Conservation (phyloP, 2,888 invertebrate species). For the Trachelus tabidus region DNA sequence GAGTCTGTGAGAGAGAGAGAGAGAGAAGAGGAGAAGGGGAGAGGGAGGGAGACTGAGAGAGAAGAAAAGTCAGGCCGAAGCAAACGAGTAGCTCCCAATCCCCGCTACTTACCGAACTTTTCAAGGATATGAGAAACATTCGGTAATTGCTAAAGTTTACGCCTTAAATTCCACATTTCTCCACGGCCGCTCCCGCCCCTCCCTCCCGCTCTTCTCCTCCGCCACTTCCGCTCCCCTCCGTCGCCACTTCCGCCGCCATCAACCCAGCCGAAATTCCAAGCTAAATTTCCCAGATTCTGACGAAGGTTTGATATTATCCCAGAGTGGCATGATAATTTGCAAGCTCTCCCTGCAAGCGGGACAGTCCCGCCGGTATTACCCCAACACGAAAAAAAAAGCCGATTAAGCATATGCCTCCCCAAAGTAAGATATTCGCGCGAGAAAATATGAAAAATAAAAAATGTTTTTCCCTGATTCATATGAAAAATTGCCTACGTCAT, state of each 20-base stretch:
- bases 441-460: background rate
- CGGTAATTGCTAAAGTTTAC: constrained; percentile 63
- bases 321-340: background rate
- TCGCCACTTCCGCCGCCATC: background rate
- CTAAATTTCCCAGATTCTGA: background rate
- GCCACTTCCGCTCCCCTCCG: background rate
- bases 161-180: constrained; percentile 54
- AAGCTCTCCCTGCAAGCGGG: background rate
- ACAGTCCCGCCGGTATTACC: background rate
- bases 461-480: background rate
- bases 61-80: constrained; percentile 4
- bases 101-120: constrained; percentile 52
- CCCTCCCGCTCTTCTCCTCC: too few species aligned
- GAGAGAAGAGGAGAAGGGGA: background rate
- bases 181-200: background rate
- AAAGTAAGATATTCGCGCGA: too few species aligned
- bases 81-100: constrained; percentile 28
- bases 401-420: background rate
- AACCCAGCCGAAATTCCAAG: background rate
- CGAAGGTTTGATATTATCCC: background rate
- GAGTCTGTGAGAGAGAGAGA: background rate
- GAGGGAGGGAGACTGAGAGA: background rate
- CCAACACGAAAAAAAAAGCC: background rate
- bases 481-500: background rate
- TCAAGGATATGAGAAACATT: constrained; percentile 59